phyloP scores from a whole-genome alignment of 2,888 invertebrate genomes.

The Drosophila pseudotakahashii region DNA sequence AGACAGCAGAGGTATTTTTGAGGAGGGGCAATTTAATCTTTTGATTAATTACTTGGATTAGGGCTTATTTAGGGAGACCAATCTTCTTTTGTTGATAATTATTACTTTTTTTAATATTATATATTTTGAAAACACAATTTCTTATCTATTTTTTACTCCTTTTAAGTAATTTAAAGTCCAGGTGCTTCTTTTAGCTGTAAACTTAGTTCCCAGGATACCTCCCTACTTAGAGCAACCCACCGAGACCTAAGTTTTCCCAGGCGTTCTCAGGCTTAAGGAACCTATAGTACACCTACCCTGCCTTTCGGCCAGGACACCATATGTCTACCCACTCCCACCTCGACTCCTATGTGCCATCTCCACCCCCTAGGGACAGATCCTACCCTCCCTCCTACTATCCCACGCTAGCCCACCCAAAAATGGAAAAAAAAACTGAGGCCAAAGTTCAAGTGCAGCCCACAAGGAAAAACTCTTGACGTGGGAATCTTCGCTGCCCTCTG shows the following conservation, averaged over 20 bases:
- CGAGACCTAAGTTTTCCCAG: conserved; percentile 25
- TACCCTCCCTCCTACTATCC: conserved; percentile 26
- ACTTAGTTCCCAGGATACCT: conserved; percentile 46
- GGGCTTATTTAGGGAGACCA: too few relatives aligned
- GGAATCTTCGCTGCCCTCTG: conserved; percentile 65
- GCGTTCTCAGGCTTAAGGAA: conserved; percentile 10
- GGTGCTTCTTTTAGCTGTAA: background rate
- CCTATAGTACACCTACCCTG: conserved; percentile 16
- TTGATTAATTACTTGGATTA: conserved; percentile 44
- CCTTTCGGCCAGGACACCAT: conserved; percentile 15
- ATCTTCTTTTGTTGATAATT: too few relatives aligned
- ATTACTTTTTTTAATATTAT: too few relatives aligned
- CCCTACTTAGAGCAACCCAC: conserved; percentile 14
- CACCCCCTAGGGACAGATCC: conserved; percentile 6
- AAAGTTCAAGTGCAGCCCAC: conserved; percentile 29
- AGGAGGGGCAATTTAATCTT: conserved; percentile 3
- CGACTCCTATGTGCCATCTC: conserved; percentile 8
- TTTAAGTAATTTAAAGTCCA: background rate
- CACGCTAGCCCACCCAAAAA: conserved; percentile 30
- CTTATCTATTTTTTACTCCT: background rate
- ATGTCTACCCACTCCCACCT: conserved; percentile 21
- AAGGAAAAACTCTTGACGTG: conserved; percentile 54
- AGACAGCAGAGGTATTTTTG: background rate
- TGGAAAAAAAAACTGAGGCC: background rate
- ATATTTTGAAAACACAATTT: too few relatives aligned